These are phyloP conservation scores for Lanius ludovicianus DNA, from an alignment of 2,113 vertebrate species.

Conservation along the genomic window DNA sequence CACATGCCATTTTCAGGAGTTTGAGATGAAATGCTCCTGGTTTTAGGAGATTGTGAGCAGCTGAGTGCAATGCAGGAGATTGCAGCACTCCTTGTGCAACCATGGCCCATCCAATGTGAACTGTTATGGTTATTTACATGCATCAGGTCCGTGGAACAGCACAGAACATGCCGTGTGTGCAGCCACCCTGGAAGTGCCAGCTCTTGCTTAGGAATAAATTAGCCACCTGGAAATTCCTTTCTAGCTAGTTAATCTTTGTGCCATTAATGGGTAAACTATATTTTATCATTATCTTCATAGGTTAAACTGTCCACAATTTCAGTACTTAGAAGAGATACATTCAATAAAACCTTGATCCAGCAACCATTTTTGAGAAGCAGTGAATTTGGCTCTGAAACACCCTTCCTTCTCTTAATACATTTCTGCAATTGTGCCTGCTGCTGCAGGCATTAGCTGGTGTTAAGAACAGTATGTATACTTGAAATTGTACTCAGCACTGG, in stretches of 20 bases:
- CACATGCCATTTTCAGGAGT: not conserved
- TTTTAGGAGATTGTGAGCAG: not conserved
- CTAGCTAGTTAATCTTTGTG: not conserved
- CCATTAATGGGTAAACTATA: not conserved
- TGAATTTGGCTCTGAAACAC: not conserved
- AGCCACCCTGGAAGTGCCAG: not conserved
- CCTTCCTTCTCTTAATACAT: not conserved
- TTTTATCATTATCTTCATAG: not conserved
- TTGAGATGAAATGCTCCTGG: not conserved
- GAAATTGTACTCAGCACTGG: not conserved
- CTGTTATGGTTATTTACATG: not conserved
- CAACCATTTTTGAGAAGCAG: not conserved
- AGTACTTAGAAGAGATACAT: not conserved
- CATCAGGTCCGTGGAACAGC: not conserved
- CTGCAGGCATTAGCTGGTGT: not conserved
- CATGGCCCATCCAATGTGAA: fast-evolving
- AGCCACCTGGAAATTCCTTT: not conserved
- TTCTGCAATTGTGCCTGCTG: not conserved
- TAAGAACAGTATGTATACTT: not conserved
- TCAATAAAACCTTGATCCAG: not conserved
- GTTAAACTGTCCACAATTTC: not conserved
- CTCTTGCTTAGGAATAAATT: not conserved
- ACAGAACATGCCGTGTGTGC: not conserved
- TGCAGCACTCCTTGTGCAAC: not conserved
- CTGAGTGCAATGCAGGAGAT: not conserved